Conservation (phyloP, 2,888 invertebrate species). For the Agelastica alni region DNA sequence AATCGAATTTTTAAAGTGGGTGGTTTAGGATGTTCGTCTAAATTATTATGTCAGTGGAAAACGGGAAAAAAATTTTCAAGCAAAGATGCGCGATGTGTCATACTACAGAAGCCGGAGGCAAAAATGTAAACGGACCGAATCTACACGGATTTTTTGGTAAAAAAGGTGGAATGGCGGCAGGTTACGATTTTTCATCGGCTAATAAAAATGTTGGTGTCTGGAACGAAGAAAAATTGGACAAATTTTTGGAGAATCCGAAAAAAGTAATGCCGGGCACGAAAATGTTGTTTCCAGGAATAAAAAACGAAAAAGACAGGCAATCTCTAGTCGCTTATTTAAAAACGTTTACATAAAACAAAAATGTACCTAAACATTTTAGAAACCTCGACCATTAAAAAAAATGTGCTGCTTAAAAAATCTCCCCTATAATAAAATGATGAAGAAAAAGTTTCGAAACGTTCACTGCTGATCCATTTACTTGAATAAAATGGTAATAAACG, state of each 20-base stretch:
- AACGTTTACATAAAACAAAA: neutral
- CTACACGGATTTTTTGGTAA: neutral
- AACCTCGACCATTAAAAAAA: no score
- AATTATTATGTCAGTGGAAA: no score
- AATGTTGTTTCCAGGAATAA: constrained; percentile 17
- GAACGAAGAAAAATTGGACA: constrained; percentile 11
- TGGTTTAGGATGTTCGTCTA: no score
- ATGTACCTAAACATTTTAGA: no score
- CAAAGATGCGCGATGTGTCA: constrained; percentile 2
- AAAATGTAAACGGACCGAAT: neutral
- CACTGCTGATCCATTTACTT: no score
- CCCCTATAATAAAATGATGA: no score
- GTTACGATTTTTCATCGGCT: neutral
- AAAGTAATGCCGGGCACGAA: constrained; percentile 15
- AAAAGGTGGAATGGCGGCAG: neutral
- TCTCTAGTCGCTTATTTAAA: constrained; percentile 17
- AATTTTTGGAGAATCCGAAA: constrained; percentile 8
- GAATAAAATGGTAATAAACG: no score
- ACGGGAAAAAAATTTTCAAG: neutral
- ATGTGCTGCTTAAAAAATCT: no score
- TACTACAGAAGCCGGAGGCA: neutral
- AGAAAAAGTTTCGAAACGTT: no score
- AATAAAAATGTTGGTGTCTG: constrained; percentile 3
- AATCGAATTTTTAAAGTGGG: no score
- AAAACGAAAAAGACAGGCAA: constrained; percentile 2